These are phyloP conservation scores for Bothrops jararaca DNA, from an alignment of 2,113 vertebrate species.

Conservation along the genomic window DNA sequence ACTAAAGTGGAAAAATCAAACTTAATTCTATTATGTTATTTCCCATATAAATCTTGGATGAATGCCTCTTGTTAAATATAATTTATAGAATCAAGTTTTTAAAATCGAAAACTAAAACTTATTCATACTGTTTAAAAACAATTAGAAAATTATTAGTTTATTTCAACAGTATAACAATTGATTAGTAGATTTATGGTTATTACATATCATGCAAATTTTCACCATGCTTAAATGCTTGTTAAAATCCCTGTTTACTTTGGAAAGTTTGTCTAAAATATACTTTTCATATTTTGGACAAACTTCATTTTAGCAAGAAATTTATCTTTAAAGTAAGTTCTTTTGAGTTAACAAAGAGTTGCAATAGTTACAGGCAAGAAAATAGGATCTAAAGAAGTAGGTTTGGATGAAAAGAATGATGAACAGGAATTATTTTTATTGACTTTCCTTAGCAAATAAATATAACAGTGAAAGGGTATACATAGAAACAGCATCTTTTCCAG, in stretches of 20 bases:
- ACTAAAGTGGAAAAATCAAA: not conserved
- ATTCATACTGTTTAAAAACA: not conserved
- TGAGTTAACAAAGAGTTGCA: not conserved
- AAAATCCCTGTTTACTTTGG: not conserved
- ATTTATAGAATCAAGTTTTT: not conserved
- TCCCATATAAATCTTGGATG: not conserved
- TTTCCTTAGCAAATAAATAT: not conserved
- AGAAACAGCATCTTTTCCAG: not conserved
- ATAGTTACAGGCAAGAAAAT: not conserved
- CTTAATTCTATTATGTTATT: not conserved
- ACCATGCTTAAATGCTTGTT: not conserved
- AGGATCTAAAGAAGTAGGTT: not conserved
- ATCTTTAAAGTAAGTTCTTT: not conserved
- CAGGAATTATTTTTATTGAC: not conserved
- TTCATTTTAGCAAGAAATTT: not conserved
- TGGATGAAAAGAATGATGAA: not conserved
- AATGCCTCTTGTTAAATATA: not conserved
- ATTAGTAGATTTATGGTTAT: not conserved
- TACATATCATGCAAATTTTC: not conserved
- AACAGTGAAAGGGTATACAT: not conserved
- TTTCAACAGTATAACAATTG: not conserved
- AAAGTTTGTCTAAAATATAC: not conserved
- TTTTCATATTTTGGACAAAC: not conserved
- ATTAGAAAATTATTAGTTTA: not conserved
- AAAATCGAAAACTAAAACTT: not conserved